Base-by-base conservation (phyloP, 53 echinoderm and acorn worm genomes). In the Holothuria leucospilota region DNA sequence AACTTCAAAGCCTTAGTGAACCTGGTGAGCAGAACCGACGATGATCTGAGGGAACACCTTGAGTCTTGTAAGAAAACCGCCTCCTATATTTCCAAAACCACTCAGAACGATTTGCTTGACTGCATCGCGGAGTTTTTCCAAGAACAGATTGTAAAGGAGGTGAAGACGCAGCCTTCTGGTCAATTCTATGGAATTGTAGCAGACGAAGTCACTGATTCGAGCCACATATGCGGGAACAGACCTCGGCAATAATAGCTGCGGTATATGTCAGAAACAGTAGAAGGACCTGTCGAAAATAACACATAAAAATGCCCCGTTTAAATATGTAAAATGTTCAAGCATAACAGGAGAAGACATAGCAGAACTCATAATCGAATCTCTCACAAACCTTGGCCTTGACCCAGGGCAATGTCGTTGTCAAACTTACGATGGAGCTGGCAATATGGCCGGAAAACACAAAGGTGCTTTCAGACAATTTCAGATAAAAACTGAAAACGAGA, bases 191-290 rank as follows among this genome's bases (percentile, higher is more conserved):
- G 69, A 40, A 68, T 89, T 1, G 71, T 63, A 53, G 86, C 86
- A 4, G 83, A 92, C 28, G 89, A 89, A 82, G 92, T 92, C 41
- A 80, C 82, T 13, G 89, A 92, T 60, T 40, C 56, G 8, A 38
- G 81, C 51, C 89, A 92, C 49, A n/a, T n/a, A n/a, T n/a, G n/a
- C 81, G 81, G 92, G 89, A 92, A 34, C 92, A 92, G 29, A n/a
- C n/a, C 82, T 92, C 6, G 92, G n/a, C 56, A 10, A 63, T 89
- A 56, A 89, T 92, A 58, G 63, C n/a, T 92, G 63, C 65, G 92
- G 21, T 92, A 89, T 40, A 5, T 81, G n/a, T 7, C 64, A 80
- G n/a, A 34, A 67, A 30, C 6, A 5, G 63, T 13, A n/a, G n/a
- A n/a, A n/a, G 28, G 62, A 29, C 86, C 92, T 13, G 60, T 89